Evolutionary conservation across 2,888 invertebrate species (phyloP), one percentile per base, ranked within the genome.

Genomic region (Drosophila differens): DNA sequence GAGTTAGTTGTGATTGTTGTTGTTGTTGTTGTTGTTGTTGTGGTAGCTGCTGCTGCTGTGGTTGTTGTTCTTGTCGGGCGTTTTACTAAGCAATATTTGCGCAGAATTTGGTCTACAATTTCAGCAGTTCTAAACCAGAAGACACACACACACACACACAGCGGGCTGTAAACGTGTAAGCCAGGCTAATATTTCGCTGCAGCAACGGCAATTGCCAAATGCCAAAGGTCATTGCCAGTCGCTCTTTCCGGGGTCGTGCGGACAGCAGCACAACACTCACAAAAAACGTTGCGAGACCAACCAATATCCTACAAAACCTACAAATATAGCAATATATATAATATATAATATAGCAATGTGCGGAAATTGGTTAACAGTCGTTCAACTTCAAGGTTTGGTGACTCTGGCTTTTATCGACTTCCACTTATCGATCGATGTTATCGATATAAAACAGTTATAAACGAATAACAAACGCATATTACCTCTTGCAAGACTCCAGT

Each of bases 151-250:
- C 37, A 49, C n/a, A 33, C 19, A 4, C 30, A 6, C 30, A 19
- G 3, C 12, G 14, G 19, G 49, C 19, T 51, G 7, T 19, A 51
- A 10, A 47, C 32, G 39, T 55, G 28, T 47, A 25, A 60, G 68
- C 55, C 55, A 47, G 71, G 69, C 30, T 53, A 62, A 61, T 47
- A 47, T 68, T 60, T 47, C 25, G 32, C 41, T 70, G 70, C 66
- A 70, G 28, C 37, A 7, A n/a, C 28, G 59, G 55, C 70, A 66
- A 64, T 62, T 58, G 69, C 32, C 33, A 76, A 89, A 89, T 89
- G 79, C 25, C 82, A 85, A 89, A 89, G 89, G 89, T 89, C 89
- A 85, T 62, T 83, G 87, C 66, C 84, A 85, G 71, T 32, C 47
- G 58, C 49, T 62, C 65, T 65, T 69, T 68, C 71, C 83, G 85